phyloP scores from a whole-genome alignment of 2,797 vertebrate species.

The Alca torda region DNA sequence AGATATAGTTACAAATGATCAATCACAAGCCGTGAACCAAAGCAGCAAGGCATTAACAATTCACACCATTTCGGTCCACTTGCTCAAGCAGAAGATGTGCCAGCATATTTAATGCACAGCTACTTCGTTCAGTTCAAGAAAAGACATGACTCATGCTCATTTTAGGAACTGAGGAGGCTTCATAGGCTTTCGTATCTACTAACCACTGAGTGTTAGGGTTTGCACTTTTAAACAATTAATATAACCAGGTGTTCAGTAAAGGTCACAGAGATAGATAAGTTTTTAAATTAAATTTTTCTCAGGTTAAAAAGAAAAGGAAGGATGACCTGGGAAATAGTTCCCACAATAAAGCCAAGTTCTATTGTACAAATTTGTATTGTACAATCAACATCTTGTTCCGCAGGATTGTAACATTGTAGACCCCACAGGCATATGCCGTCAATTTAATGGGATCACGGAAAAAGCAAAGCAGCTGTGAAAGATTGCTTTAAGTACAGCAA shows the following conservation, averaged over 20 bases:
- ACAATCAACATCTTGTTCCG: slow-evolving; percentile 73
- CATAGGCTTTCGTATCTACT: slow-evolving; percentile 60
- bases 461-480: slow-evolving; percentile 83
- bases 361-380: slow-evolving; percentile 53
- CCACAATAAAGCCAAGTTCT: slow-evolving; percentile 44
- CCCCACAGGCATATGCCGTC: slow-evolving; percentile 81
- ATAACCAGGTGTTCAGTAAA: slow-evolving; percentile 59
- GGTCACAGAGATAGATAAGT: neutral
- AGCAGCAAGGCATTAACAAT: slow-evolving; percentile 97
- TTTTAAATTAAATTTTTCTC: slow-evolving; percentile 52
- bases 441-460: slow-evolving; percentile 83
- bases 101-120: slow-evolving; percentile 94
- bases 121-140: slow-evolving; percentile 85
- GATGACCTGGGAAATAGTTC: slow-evolving; percentile 39
- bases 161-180: slow-evolving; percentile 79
- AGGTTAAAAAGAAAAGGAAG: slow-evolving; percentile 25
- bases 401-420: slow-evolving; percentile 61
- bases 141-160: slow-evolving; percentile 81
- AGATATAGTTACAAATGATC: slow-evolving; percentile 99
- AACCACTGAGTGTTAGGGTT: slow-evolving; percentile 19
- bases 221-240: slow-evolving; percentile 65
- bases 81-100: slow-evolving; percentile 90
- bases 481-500: slow-evolving; percentile 89
- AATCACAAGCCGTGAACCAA: slow-evolving; percentile 93
- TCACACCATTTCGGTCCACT: slow-evolving; percentile 97